Evolutionary conservation across 2,888 invertebrate genomes (phyloP), one percentile per base, ranked within the genome.

Genomic region (Metalampra italica): DNA sequence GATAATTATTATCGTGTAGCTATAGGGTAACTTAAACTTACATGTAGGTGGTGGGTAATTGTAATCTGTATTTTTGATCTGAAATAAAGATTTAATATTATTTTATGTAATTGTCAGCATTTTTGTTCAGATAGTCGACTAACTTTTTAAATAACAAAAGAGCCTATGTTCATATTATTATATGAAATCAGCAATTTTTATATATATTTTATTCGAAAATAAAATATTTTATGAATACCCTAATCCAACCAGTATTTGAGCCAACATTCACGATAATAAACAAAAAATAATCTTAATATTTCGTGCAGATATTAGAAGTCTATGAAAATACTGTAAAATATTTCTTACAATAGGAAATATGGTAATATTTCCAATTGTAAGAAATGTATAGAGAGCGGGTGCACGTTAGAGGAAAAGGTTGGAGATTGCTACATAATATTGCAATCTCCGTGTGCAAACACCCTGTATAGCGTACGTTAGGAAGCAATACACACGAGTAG

Each of bases 391-490:
- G 36, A 36, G 36, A 9, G 56, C 50, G 67, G 64, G 64, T 69
- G 63, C 68, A 66, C 68, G 65, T 62, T 64, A 68, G 62, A 66
- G 71, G 72, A 73, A 77, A 73, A 75, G 70, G 70, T 72, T 71
- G 58, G 71, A 70, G 77, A 77, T 83, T 75, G 78, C 76, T 81
- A 81, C 82, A 82, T 81, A 81, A 82, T 82, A 83, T 82, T 82
- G 84, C 84, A 84, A 84, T 84, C 81, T 84, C 82, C 76, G 73
- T 74, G 62, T 53, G 75, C 78, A 84, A 84, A 84, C 79, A 83
- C 61, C 67, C 62, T 57, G 39, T 46, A 43, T 34, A 43, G 40
- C 75, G 67, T 79, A 78, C 75, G 75, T 78, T 77, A 67, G 75
- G 74, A 78, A 75, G 63, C 62, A 76, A 82, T 81, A 82, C 78